Conservation (phyloP, 2,888 invertebrate genomes). For the Xylophagus ater region DNA sequence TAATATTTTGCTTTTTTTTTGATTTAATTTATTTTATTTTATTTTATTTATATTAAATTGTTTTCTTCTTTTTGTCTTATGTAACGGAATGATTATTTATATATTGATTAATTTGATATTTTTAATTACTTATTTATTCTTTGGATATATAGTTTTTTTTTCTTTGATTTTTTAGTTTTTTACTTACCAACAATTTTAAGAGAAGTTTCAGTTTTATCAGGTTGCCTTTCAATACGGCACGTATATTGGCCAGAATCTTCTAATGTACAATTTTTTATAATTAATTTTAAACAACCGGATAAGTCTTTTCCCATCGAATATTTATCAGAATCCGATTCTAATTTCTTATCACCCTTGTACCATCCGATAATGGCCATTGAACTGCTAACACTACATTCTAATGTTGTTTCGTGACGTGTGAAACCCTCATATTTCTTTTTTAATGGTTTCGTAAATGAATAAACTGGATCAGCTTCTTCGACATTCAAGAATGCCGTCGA, state of each 20-base stretch:
- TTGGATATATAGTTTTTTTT: too few relatives aligned
- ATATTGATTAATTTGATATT: too few relatives aligned
- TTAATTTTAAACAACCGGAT: constrained; percentile 78
- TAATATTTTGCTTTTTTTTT: too few relatives aligned
- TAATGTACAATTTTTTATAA: constrained; percentile 68
- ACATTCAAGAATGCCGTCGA: constrained; percentile 89
- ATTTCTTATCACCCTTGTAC: constrained; percentile 70
- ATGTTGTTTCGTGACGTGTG: constrained; percentile 74
- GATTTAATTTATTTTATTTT: too few relatives aligned
- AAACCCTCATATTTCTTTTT: constrained; percentile 84
- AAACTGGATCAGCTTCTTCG: constrained; percentile 93
- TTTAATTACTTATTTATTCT: too few relatives aligned
- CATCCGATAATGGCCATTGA: constrained; percentile 91
- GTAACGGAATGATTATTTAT: too few relatives aligned
- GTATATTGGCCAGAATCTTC: constrained; percentile 82
- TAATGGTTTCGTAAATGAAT: constrained; percentile 82
- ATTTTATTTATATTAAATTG: too few relatives aligned
- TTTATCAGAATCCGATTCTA: constrained; percentile 70
- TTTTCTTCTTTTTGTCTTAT: too few relatives aligned
- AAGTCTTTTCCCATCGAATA: constrained; percentile 87
- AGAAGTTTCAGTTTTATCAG: constrained; percentile 73
- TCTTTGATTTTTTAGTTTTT: too few relatives aligned
- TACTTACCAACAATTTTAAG: constrained; percentile 65
- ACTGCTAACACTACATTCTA: constrained; percentile 91
- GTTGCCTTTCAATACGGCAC: constrained; percentile 80